Evolutionary conservation across 2,113 vertebrate genomes (phyloP).

Genomic region (Ginglymostoma cirratum): DNA sequence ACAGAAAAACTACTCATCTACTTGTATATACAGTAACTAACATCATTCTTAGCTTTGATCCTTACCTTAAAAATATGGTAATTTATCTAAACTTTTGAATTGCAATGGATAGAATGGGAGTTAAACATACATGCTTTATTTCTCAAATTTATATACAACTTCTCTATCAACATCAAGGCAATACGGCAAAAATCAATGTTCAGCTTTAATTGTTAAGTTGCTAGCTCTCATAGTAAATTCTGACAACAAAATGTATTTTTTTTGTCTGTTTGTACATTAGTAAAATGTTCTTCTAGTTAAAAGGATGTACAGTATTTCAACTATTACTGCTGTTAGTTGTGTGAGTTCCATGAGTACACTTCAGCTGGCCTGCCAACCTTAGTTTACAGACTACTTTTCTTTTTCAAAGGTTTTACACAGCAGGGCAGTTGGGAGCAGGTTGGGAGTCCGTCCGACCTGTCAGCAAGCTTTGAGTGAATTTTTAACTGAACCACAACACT

Average conservation of each 20-base stretch:
- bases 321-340: neutral
- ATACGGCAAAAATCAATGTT: neutral
- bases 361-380: neutral
- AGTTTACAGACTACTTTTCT: neutral
- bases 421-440: too few relatives aligned
- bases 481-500: too few relatives aligned
- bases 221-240: neutral
- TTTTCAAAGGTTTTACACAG: neutral
- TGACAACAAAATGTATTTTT: neutral
- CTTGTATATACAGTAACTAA: neutral
- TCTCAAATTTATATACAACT: too few relatives aligned
- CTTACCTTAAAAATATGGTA: neutral
- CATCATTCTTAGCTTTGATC: neutral
- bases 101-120: neutral
- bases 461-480: too few relatives aligned
- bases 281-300: neutral
- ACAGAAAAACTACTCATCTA: constrained; percentile 48
- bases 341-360: neutral
- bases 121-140: neutral
- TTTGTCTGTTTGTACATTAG: neutral
- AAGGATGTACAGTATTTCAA: neutral
- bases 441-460: too few relatives aligned
- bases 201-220: neutral
- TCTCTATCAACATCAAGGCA: neutral
- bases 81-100: neutral